A percentile compares a stretch with the other conserved stretches of the same genome.
phyloP scores from a whole-genome alignment of 2,888 invertebrate genomes.

The Cerceris rybyensis region DNA sequence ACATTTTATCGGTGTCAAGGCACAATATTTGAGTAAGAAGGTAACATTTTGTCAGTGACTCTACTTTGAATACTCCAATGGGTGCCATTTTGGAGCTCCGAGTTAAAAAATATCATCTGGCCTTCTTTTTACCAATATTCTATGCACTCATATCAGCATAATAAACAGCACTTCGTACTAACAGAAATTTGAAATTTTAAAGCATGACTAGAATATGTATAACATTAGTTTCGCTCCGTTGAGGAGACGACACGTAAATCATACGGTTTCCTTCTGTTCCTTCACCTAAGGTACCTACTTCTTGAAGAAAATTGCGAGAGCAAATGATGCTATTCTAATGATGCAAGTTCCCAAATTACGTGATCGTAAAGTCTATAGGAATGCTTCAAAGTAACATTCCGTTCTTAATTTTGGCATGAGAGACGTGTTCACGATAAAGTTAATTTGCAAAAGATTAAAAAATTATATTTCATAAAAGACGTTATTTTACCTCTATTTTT shows the following conservation, averaged over 20 bases:
- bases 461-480: no score
- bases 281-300: background rate
- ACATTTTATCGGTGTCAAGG: background rate
- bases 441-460: no score
- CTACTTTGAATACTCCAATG: slow-evolving; percentile 52
- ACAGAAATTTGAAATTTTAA: no score
- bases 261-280: slow-evolving; percentile 26
- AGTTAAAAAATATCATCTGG: slow-evolving; percentile 58
- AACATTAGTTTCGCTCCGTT: slow-evolving; percentile 56
- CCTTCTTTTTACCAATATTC: slow-evolving; percentile 39
- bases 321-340: slow-evolving; percentile 57
- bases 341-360: slow-evolving; percentile 52
- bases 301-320: slow-evolving; percentile 17
- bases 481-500: no score
- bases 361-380: slow-evolving; percentile 1
- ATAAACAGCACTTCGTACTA: no score
- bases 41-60: slow-evolving; percentile 8
- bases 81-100: slow-evolving; percentile 56
- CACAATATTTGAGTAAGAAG: background rate
- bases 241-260: slow-evolving; percentile 54
- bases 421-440: no score
- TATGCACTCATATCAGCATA: background rate
- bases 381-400: slow-evolving; percentile 26
- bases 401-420: slow-evolving; percentile 30
- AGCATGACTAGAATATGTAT: background rate